A percentile compares a stretch with the other conserved stretches of the same genome.
Evolutionary conservation across 1,140 invertebrate species (phyloP).

Genomic region (Planococcus citri): DNA sequence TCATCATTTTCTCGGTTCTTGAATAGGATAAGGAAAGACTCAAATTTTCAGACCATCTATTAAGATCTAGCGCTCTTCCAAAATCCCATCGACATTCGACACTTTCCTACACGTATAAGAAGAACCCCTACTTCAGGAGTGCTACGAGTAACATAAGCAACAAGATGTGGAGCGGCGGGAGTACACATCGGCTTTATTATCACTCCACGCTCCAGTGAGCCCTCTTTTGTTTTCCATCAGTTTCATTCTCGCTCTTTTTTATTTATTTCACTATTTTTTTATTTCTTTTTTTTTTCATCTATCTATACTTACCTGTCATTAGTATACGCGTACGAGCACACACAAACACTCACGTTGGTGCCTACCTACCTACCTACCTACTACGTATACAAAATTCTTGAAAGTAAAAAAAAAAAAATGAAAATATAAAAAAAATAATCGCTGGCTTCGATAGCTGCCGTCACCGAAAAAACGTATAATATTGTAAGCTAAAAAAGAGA

Average conservation of each 20-base stretch:
- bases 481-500: not conserved
- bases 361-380: too few relatives aligned
- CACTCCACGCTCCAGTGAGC: slow-evolving; percentile 5
- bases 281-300: not conserved
- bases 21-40: too few relatives aligned
- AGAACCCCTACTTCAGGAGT: not conserved
- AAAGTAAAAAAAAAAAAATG: not conserved
- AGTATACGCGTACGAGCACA: not conserved
- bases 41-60: too few relatives aligned
- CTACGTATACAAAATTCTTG: not conserved
- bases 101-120: not conserved
- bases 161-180: not conserved
- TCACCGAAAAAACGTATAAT: not conserved
- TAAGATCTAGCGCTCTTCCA: too few relatives aligned
- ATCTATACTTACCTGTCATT: slow-evolving; percentile 7
- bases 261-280: slow-evolving; percentile 15
- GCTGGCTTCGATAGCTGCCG: not conserved
- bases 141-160: not conserved
- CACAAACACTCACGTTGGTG: not conserved
- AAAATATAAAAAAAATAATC: too few relatives aligned
- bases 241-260: slow-evolving; percentile 16
- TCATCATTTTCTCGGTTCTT: too few relatives aligned
- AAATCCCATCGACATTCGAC: too few relatives aligned
- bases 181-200: slow-evolving; percentile 13
- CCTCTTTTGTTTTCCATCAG: slow-evolving; percentile 20